These are phyloP conservation scores for Mola mola DNA, from an alignment of 2,113 vertebrate species.

Conservation along the genomic window DNA sequence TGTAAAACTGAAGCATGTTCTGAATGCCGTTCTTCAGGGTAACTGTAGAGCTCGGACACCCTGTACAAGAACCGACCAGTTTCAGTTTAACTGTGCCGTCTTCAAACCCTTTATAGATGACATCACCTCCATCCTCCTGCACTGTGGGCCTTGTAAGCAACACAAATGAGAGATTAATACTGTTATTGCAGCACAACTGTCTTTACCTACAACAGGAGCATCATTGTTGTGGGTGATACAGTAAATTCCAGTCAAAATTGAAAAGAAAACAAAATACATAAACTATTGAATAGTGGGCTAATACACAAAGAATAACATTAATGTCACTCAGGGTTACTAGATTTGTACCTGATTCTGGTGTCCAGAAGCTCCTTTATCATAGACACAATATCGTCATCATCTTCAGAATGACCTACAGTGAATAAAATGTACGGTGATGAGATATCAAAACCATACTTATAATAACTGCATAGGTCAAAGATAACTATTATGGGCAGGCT, in stretches of 20 bases:
- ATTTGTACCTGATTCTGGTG: constrained; percentile 81
- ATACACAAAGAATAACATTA: too few relatives aligned
- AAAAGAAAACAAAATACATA: too few relatives aligned
- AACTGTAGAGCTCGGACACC: constrained; percentile 83
- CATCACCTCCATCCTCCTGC: constrained; percentile 85
- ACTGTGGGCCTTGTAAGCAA: constrained; percentile 79
- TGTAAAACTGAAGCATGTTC: constrained; percentile 87
- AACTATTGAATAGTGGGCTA: too few relatives aligned
- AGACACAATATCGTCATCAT: constrained; percentile 84
- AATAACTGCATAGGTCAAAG: neutral
- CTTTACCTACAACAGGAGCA: too few relatives aligned
- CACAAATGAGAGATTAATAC: constrained; percentile 1
- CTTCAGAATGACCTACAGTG: constrained; percentile 77
- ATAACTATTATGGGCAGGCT: neutral
- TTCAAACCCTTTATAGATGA: constrained; percentile 84
- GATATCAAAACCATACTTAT: neutral
- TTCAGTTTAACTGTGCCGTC: constrained; percentile 83
- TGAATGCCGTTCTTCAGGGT: constrained; percentile 84
- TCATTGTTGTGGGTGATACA: too few relatives aligned
- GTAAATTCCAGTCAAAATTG: too few relatives aligned
- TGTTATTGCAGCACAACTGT: too few relatives aligned
- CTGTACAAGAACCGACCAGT: constrained; percentile 84
- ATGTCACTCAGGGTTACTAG: neutral
- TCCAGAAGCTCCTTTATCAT: constrained; percentile 86
- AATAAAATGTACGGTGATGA: constrained; percentile 13